Percentiles rank a stretch among this genome's conserved stretches.
Evolutionary conservation across 2,113 vertebrate genomes (phyloP).

Genomic region (Corvus hawaiiensis): DNA sequence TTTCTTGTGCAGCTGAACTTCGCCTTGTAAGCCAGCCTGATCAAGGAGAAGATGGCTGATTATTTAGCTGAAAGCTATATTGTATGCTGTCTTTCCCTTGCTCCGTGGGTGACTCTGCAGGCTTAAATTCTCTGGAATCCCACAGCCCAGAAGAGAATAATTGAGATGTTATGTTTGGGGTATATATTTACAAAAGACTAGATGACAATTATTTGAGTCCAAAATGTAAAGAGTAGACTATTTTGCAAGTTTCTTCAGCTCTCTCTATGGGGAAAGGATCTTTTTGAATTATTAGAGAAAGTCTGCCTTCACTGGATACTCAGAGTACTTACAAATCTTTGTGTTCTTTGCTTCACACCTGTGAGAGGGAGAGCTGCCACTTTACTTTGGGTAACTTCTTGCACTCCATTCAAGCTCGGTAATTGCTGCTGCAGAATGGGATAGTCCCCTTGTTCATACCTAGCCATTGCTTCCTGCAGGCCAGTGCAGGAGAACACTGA

Average conservation of each 20-base stretch:
- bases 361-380: not conserved
- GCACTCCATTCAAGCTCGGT: not conserved
- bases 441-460: not conserved
- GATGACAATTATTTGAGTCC: not conserved
- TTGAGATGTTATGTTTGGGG: not conserved
- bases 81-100: not conserved
- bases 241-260: not conserved
- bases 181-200: not conserved
- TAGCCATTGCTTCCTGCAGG: not conserved
- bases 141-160: not conserved
- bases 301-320: not conserved
- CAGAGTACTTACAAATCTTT: not conserved
- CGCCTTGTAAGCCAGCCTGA: not conserved
- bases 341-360: not conserved
- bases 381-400: not conserved
- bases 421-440: not conserved
- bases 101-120: not conserved
- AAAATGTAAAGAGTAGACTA: not conserved
- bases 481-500: not conserved
- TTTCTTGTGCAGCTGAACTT: not conserved
- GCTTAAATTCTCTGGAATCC: not conserved
- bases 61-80: not conserved
- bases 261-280: not conserved
- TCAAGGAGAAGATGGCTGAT: not conserved
- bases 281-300: not conserved